Evolutionary conservation across 2,113 vertebrate species (phyloP).

Genomic region (Urocolius indicus): DNA sequence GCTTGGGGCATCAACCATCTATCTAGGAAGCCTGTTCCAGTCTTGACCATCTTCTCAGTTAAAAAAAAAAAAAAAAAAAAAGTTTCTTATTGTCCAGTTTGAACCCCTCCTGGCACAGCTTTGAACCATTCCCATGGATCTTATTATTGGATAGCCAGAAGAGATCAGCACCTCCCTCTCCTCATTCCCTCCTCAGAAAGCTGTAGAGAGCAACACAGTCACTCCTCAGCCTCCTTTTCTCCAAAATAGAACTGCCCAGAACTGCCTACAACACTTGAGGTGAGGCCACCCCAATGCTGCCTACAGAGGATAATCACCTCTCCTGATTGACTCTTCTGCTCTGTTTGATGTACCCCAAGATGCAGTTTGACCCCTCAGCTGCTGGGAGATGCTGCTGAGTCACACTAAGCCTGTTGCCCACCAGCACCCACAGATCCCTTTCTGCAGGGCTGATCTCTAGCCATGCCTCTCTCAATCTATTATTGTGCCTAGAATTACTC

Average conservation of each 20-base stretch:
- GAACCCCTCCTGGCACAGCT: neutral
- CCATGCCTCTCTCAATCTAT: too few relatives aligned
- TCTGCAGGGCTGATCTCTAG: too few relatives aligned
- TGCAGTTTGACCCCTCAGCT: too few relatives aligned
- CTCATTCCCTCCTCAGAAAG: neutral
- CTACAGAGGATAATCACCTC: too few relatives aligned
- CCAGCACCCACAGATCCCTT: too few relatives aligned
- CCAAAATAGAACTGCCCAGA: neutral
- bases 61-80: neutral
- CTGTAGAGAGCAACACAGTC: neutral
- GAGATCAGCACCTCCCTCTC: neutral
- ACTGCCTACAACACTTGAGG: too few relatives aligned
- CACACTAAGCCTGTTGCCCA: too few relatives aligned
- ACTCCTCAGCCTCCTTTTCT: neutral
- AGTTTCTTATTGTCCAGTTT: neutral
- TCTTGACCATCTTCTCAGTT: accelerated
- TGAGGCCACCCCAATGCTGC: too few relatives aligned
- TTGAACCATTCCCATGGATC: accelerated
- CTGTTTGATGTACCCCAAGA: too few relatives aligned
- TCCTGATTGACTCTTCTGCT: too few relatives aligned
- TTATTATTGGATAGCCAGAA: neutral
- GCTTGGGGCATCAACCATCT: neutral
- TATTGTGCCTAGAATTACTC: too few relatives aligned
- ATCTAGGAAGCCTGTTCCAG: neutral
- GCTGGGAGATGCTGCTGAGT: too few relatives aligned